These are phyloP conservation scores for Heteromormyrus szaboi DNA, from an alignment of 2,797 vertebrate genomes.

Conservation along the genomic window DNA sequence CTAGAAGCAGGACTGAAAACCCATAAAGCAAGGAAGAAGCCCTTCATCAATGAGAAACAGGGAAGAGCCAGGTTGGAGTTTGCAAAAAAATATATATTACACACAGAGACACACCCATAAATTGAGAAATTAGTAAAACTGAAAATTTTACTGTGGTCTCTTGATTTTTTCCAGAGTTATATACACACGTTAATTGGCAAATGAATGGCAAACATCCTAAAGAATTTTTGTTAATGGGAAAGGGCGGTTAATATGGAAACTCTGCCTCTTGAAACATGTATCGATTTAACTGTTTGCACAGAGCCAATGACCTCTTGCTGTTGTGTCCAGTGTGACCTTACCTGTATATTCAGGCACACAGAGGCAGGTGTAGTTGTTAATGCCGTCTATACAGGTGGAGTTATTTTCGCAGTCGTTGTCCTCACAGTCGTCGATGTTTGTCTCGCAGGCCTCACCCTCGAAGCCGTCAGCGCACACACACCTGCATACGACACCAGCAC, in stretches of 20 bases:
- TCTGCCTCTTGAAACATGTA: neutral
- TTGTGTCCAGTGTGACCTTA: constrained; percentile 48
- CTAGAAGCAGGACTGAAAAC: neutral
- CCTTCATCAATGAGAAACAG: neutral
- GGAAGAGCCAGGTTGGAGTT: neutral
- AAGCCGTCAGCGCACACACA: constrained; percentile 92
- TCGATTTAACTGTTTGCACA: neutral
- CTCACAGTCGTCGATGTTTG: constrained; percentile 94
- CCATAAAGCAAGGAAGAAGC: neutral
- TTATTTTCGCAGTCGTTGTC: constrained; percentile 99
- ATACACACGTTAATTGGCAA: neutral
- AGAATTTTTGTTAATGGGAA: neutral
- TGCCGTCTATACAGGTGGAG: constrained; percentile 90
- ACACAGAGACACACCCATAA: neutral
- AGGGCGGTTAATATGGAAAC: neutral
- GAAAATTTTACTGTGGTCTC: neutral
- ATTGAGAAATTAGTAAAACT: neutral
- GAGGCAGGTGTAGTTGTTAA: constrained; percentile 97
- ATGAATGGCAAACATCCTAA: neutral
- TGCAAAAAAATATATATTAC: neutral
- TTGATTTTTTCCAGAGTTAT: neutral
- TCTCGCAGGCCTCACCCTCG: constrained; percentile 86
- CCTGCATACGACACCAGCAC: constrained; percentile 54
- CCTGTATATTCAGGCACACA: constrained; percentile 96
- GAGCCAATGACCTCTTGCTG: neutral